Evolutionary conservation across 2,888 invertebrate species (phyloP).

Genomic region (Pseudococcus longispinus): DNA sequence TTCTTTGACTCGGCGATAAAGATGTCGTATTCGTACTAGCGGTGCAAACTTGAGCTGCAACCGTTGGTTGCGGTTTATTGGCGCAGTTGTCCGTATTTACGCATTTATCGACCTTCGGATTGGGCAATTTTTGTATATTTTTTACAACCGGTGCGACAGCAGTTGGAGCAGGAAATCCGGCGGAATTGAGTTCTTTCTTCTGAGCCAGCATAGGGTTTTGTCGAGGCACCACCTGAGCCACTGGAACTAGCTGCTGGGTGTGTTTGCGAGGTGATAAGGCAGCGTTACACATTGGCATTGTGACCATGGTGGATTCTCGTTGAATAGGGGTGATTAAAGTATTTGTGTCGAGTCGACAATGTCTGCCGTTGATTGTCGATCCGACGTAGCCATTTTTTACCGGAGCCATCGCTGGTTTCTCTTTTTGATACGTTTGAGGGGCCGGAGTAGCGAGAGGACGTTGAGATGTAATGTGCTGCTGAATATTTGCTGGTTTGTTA

Average conservation of each 20-base stretch:
- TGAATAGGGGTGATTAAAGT: neutral
- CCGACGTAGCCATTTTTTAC: neutral
- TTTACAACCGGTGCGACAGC: neutral
- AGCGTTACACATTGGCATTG: neutral
- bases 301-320: neutral
- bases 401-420: neutral
- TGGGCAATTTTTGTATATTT: neutral
- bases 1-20: neutral
- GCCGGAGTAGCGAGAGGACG: neutral
- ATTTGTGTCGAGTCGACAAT: neutral
- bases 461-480: neutral
- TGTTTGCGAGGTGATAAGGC: neutral
- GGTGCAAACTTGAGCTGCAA: neutral
- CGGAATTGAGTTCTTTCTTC: neutral
- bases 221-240: neutral
- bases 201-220: neutral
- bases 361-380: neutral
- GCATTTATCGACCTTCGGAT: neutral
- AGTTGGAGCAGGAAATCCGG: neutral
- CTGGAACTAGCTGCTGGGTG: neutral
- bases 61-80: neutral
- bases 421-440: neutral
- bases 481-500: neutral
- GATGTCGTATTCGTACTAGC: neutral
- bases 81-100: neutral